Percentiles rank a stretch among this genome's conserved stretches.
phyloP scores from a whole-genome alignment of 2,888 invertebrate species.

The Abscondita cerata region DNA sequence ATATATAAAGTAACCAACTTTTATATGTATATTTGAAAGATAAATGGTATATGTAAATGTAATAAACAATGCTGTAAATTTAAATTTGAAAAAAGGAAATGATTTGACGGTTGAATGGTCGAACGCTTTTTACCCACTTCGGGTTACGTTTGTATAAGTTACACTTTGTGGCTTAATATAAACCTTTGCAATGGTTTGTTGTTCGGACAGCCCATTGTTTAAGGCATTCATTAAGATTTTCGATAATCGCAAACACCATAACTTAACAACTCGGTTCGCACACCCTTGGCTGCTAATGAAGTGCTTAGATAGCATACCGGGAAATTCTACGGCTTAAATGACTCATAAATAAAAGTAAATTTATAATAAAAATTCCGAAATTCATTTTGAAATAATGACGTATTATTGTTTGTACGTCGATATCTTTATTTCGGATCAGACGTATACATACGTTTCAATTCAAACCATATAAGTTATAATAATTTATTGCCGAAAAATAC shows the following conservation, averaged over 20 bases:
- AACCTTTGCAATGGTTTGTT: constrained; percentile 28
- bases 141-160: constrained; percentile 34
- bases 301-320: constrained; percentile 52
- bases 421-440: constrained; percentile 16
- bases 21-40: constrained; percentile 25
- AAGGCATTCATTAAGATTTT: constrained; percentile 55
- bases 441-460: constrained; percentile 32
- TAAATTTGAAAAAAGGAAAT: constrained; percentile 42
- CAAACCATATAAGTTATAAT: constrained; percentile 37
- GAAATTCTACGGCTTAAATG: constrained; percentile 53
- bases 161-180: constrained; percentile 43
- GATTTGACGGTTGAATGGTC: constrained; percentile 45
- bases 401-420: too few relatives aligned
- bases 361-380: constrained; percentile 30
- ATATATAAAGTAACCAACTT: constrained; percentile 1
- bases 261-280: constrained; percentile 48
- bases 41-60: constrained; percentile 33
- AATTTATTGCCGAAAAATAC: constrained; percentile 37
- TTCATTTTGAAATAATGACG: constrained; percentile 14
- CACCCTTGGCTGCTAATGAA: constrained; percentile 52
- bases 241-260: constrained; percentile 54
- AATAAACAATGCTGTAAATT: constrained; percentile 41
- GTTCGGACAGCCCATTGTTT: constrained; percentile 49
- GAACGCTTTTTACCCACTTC: constrained; percentile 40
- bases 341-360: constrained; percentile 50